Conservation (phyloP, 2,113 vertebrate species). For the Otocyon megalotis region DNA sequence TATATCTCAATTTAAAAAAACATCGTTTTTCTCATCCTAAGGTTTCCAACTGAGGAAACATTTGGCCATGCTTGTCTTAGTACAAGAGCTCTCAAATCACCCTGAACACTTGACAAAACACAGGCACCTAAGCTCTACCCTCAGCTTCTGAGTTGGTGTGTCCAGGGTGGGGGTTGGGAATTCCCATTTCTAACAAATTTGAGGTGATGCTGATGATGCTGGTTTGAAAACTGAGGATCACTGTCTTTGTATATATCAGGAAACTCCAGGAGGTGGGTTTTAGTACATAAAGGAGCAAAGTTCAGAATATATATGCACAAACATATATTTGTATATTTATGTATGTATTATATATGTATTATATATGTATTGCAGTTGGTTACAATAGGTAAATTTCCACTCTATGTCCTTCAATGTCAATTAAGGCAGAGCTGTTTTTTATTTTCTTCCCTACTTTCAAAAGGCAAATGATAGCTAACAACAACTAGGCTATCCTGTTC, state of each 20-base stretch:
- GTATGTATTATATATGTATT: background rate
- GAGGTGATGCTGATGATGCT: background rate
- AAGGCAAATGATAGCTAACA: background rate
- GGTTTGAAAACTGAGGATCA: background rate
- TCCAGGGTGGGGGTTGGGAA: background rate
- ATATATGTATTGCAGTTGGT: background rate
- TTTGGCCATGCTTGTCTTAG: background rate
- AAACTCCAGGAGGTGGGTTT: background rate
- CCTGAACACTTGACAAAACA: too few relatives aligned
- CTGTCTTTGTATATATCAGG: background rate
- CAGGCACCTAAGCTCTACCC: background rate
- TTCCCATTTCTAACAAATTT: background rate
- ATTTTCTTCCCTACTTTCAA: background rate
- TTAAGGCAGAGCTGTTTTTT: background rate
- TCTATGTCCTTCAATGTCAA: background rate
- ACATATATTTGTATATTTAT: background rate
- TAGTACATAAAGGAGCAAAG: background rate
- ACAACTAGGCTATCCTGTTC: background rate
- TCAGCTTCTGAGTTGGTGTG: background rate
- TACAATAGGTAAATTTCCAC: background rate
- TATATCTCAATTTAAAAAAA: background rate
- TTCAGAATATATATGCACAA: background rate
- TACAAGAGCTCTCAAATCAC: background rate
- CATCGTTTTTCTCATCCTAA: background rate
- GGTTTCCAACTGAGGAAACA: background rate